Evolutionary conservation across 2,888 invertebrate species (phyloP), one percentile per base, ranked within the genome.

Genomic region (Apantesis nais): DNA sequence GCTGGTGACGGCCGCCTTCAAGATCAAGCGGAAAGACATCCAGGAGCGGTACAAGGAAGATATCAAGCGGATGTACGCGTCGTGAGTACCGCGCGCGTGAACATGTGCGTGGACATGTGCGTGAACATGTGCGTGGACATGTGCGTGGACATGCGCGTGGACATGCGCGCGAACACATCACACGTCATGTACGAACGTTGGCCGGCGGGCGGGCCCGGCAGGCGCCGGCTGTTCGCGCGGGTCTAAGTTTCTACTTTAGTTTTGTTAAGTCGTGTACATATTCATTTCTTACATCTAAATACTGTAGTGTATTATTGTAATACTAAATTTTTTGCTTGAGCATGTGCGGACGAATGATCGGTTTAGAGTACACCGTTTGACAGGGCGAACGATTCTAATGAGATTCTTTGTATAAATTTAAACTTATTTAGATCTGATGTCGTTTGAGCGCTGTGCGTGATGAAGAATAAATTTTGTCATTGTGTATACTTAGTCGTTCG

Each of bases 1-100:
- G 71, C 96, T 99, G 65, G 99, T 99, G 16, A 99, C 99, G 48
- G 99, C 99, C 79, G 99, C 99, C 69, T 98, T 99, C 95, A 99
- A 99, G 95, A 96, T 99, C 89, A 99, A 99, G 93, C 96, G 99
- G 86, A 99, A 98, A 96, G 98, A 98, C 91, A 99, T 99, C 84
- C 98, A 99, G 93, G 98, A 98, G 80, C 96, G 97, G 83, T 99
- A 99, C 96, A 97, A 98, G 93, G 97, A 97, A 81, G 98, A 98
- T 94, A 98, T 99, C 87, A 98, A 98, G 90, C 96, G 97, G 83
- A 98, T 99, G 98, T 99, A 99, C 93, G 97, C 98, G 74, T 98
- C 98, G 96, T 98, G 98, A 98, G 95, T 52, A 25, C 52, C 58
- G 34, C 68, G 62, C 58, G 34, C 66, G 31, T 63, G 67, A 52